Evolutionary conservation across 2,113 vertebrate genomes (phyloP).

Genomic region (Dryoscopus gambensis): DNA sequence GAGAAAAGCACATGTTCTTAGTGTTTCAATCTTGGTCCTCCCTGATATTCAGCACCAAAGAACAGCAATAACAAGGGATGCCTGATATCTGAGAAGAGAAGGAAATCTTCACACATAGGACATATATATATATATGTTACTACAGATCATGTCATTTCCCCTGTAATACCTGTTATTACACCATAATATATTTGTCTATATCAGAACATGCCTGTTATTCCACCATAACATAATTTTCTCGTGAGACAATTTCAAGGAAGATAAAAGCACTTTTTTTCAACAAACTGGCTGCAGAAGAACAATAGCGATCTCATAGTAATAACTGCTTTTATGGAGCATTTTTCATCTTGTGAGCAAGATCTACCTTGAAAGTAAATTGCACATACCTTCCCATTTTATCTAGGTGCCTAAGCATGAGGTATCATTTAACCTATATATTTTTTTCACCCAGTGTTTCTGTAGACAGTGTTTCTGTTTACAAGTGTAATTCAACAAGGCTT

Average conservation of each 20-base stretch:
- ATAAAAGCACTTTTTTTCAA: neutral
- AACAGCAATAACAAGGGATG: neutral
- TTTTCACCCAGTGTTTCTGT: neutral
- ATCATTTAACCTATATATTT: neutral
- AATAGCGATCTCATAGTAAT: neutral
- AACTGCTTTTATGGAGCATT: neutral
- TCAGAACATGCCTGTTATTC: neutral
- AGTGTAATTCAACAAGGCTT: neutral
- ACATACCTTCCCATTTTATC: neutral
- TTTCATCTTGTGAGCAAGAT: neutral
- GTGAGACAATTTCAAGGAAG: neutral
- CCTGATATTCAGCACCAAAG: neutral
- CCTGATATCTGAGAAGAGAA: neutral
- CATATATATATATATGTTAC: neutral
- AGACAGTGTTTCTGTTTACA: neutral
- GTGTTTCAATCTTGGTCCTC: neutral
- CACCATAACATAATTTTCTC: neutral
- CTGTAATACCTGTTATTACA: neutral
- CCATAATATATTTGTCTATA: neutral
- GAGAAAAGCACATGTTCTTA: neutral
- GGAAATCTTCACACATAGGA: neutral
- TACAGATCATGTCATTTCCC: neutral
- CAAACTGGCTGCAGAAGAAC: neutral
- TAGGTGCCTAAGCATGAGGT: neutral
- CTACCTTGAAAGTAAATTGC: neutral